A percentile compares a stretch with the other conserved stretches of the same genome.
Evolutionary conservation across 2,113 vertebrate genomes (phyloP).

Genomic region (Alaudala cheleensis): DNA sequence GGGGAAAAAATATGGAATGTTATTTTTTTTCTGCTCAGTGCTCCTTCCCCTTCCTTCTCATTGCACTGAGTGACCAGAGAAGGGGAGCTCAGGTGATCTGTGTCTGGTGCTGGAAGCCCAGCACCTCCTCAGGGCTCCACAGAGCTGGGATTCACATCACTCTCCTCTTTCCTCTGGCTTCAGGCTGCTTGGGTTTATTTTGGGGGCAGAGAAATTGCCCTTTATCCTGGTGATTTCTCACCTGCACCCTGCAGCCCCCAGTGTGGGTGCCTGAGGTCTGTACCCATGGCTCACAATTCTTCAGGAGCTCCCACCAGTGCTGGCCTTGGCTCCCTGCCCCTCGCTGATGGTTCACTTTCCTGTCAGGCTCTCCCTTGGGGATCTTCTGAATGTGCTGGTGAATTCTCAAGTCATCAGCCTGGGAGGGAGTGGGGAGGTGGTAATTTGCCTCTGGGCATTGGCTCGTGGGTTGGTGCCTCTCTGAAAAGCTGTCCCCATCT

Average conservation of each 20-base stretch:
- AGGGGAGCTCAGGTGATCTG: background rate
- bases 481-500: background rate
- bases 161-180: background rate
- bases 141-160: background rate
- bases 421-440: background rate
- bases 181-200: background rate
- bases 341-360: background rate
- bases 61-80: background rate
- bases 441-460: background rate
- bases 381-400: background rate
- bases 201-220: background rate
- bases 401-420: background rate
- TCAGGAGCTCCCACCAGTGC: background rate
- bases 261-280: background rate
- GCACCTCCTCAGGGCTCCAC: background rate
- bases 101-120: background rate
- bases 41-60: background rate
- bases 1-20: background rate
- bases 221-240: background rate
- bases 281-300: fast-evolving
- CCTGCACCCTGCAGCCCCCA: background rate
- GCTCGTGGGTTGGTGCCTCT: background rate
- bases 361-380: background rate
- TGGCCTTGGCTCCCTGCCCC: background rate
- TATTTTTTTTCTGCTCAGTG: background rate